Evolutionary conservation across 2,113 vertebrate genomes (phyloP).

Genomic region (Peromyscus californicus): DNA sequence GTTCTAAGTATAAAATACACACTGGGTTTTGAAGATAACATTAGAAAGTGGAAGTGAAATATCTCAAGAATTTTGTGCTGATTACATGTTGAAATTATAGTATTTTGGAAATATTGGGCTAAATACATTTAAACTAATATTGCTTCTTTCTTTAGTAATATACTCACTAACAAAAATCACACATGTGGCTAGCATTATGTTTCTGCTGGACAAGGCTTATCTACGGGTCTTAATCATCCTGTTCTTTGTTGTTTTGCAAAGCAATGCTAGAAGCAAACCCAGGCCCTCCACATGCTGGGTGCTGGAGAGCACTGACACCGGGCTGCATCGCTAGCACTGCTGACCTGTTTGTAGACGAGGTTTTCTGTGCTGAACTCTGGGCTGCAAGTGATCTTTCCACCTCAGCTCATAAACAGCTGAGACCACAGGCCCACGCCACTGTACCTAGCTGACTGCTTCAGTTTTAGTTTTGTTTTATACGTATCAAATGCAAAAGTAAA

Average conservation of each 20-base stretch:
- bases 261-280: background rate
- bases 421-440: background rate
- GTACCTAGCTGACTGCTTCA: background rate
- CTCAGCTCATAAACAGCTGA: background rate
- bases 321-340: background rate
- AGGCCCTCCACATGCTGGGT: background rate
- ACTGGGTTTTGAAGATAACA: conserved; percentile 38
- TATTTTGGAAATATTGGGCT: conserved; percentile 6
- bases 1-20: conserved; percentile 31
- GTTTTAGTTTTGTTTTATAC: conserved; percentile 57
- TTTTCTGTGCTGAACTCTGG: background rate
- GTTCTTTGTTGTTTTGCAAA: background rate
- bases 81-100: conserved; percentile 64
- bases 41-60: conserved; percentile 48
- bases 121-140: conserved; percentile 23
- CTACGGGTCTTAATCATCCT: background rate
- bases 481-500: background rate
- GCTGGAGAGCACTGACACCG: background rate
- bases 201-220: conserved; percentile 38
- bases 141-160: background rate
- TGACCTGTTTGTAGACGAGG: background rate
- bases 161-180: background rate
- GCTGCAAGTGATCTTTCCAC: background rate
- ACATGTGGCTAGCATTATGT: background rate
- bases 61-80: conserved; percentile 42